Percentiles rank a stretch among this genome's conserved stretches.
Evolutionary conservation across 2,888 invertebrate genomes (phyloP).

Genomic region (Monochamus alternatus): DNA sequence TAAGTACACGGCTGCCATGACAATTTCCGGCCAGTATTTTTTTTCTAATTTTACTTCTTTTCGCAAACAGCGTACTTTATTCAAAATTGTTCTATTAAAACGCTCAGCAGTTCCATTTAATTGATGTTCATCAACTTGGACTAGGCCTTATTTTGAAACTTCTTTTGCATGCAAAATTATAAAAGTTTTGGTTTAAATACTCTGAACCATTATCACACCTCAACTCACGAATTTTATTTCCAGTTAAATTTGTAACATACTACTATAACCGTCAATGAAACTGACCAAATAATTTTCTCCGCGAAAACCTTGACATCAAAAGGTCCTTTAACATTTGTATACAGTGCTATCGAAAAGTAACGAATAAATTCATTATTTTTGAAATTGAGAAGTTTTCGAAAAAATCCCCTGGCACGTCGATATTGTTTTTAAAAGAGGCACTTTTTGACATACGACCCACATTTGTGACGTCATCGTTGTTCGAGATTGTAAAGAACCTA

Average conservation of each 20-base stretch:
- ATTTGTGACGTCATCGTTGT: too few species aligned
- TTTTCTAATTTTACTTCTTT: slow-evolving; percentile 54
- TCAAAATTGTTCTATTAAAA: slow-evolving; percentile 53
- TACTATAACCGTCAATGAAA: neutral
- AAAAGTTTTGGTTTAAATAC: slow-evolving; percentile 52
- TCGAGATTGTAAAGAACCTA: too few species aligned
- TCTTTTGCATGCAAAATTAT: slow-evolving; percentile 55
- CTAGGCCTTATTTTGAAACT: neutral
- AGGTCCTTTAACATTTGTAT: neutral
- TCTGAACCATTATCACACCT: slow-evolving; percentile 22
- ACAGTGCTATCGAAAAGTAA: too few species aligned
- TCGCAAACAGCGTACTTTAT: slow-evolving; percentile 55
- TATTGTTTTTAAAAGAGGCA: too few species aligned
- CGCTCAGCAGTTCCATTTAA: slow-evolving; percentile 52
- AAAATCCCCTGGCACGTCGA: too few species aligned
- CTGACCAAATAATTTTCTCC: neutral
- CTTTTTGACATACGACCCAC: too few species aligned
- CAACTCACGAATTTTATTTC: neutral
- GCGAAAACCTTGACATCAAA: neutral
- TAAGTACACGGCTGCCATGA: slow-evolving; percentile 55
- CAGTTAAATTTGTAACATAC: neutral
- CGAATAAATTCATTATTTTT: too few species aligned
- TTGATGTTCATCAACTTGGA: neutral
- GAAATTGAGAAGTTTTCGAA: too few species aligned
- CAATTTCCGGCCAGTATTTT: slow-evolving; percentile 57